Conservation (phyloP, 2,113 vertebrate species). For the Petromus typicus region DNA sequence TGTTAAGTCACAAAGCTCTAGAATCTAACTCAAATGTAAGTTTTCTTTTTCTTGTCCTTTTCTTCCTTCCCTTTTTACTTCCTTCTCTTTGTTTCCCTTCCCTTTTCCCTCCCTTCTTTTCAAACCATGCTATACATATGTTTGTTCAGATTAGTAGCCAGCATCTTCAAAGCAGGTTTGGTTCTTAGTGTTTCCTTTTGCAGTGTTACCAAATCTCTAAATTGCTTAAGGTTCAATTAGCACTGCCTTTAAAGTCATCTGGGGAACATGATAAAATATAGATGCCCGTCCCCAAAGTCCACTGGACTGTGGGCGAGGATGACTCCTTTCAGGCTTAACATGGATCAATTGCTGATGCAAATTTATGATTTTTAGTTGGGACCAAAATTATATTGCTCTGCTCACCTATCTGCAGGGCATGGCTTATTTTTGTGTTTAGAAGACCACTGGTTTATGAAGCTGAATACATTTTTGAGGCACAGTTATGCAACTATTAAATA, state of each 20-base stretch:
- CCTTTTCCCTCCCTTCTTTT: not conserved
- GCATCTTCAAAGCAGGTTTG: not conserved
- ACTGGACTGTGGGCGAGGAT: not conserved
- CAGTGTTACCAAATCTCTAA: not conserved
- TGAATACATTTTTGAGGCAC: not conserved
- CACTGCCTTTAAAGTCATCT: not conserved
- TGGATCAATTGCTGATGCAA: not conserved
- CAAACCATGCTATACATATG: not conserved
- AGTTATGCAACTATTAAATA: not conserved
- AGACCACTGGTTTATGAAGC: not conserved
- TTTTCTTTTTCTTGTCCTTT: not conserved
- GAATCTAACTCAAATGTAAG: not conserved
- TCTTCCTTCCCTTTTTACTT: not conserved
- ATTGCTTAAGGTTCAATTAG: not conserved
- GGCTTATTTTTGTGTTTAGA: constrained; percentile 5
- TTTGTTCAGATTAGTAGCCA: not conserved
- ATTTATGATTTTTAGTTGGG: constrained; percentile 19
- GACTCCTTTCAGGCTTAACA: not conserved
- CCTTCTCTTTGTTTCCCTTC: too few relatives aligned
- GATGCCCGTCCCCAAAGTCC: not conserved
- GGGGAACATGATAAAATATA: not conserved
- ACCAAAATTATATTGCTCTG: constrained; percentile 7
- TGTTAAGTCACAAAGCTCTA: not conserved
- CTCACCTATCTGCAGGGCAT: not conserved
- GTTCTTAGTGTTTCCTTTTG: not conserved